Evolutionary conservation across 2,113 vertebrate genomes (phyloP).

Genomic region (Empidonax traillii): DNA sequence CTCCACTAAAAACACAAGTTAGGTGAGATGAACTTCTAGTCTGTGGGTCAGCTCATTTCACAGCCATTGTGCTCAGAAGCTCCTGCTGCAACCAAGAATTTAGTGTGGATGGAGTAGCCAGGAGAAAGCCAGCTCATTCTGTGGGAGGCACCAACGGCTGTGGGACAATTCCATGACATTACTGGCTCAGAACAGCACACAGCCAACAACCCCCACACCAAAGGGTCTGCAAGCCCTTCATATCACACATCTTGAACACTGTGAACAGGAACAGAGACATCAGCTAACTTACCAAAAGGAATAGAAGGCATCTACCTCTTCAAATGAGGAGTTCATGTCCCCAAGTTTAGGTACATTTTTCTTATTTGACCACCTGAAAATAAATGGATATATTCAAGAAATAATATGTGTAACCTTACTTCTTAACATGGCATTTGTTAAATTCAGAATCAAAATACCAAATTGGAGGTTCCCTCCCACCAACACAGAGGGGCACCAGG

Average conservation of each 20-base stretch:
- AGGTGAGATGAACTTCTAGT: neutral
- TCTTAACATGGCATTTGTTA: neutral
- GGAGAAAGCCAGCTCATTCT: neutral
- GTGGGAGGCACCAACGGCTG: neutral
- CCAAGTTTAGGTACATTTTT: conserved; percentile 91
- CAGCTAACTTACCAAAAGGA: conserved; percentile 89
- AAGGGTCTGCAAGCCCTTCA: neutral
- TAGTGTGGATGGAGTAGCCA: fast-evolving
- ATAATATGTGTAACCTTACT: neutral
- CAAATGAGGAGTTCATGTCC: conserved; percentile 85
- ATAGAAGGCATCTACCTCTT: conserved; percentile 97
- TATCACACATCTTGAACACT: neutral
- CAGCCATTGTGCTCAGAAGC: neutral
- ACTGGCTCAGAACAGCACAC: neutral
- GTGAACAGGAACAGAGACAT: neutral
- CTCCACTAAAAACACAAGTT: neutral
- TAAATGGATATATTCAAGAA: neutral
- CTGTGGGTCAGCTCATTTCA: neutral
- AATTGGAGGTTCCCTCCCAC: neutral
- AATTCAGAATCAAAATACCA: neutral
- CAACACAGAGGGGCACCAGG: neutral
- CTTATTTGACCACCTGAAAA: conserved; percentile 90
- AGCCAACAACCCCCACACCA: neutral
- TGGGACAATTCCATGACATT: neutral
- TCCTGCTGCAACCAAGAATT: neutral